A percentile compares a stretch with the other conserved stretches of the same genome.
These are phyloP conservation scores for Pocillopora grandis DNA, from an alignment of 92 coral and sea anemone genomes.

Conservation along the genomic window DNA sequence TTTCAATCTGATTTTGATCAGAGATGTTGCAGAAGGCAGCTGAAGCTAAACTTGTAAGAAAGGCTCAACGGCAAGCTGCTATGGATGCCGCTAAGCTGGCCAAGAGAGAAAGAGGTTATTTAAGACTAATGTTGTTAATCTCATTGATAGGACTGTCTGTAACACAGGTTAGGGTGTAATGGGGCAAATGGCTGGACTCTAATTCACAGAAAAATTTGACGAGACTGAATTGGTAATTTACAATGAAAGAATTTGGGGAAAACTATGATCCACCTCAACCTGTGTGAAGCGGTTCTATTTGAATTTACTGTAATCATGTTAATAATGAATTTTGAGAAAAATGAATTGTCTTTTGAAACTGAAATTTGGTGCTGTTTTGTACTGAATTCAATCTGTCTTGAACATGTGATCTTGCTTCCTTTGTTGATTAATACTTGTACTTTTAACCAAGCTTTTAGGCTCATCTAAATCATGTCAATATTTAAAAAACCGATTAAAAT, in stretches of 20 bases:
- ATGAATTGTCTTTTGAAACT: neutral
- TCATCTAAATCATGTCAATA: neutral
- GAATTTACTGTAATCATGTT: neutral
- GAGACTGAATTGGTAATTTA: neutral
- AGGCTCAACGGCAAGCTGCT: slow-evolving; percentile 78
- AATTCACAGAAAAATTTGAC: neutral
- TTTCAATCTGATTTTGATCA: neutral
- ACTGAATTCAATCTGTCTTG: neutral
- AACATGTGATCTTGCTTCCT: too few species aligned
- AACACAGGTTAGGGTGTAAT: neutral
- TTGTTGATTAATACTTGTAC: too few species aligned
- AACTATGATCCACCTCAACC: too few species aligned
- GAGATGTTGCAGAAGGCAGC: slow-evolving; percentile 79
- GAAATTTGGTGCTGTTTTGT: neutral
- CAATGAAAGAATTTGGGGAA: too few species aligned
- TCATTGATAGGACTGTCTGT: neutral
- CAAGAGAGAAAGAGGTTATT: slow-evolving; percentile 75
- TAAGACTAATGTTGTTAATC: neutral
- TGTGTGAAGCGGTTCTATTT: too few species aligned
- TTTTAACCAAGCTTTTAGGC: too few species aligned
- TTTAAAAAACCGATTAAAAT: neutral
- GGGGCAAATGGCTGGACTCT: neutral
- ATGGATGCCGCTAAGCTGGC: slow-evolving; percentile 76
- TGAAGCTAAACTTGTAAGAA: slow-evolving; percentile 74
- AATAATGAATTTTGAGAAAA: neutral